These are phyloP conservation scores for Neoarius graeffei DNA, from an alignment of 2,113 vertebrate species.

Conservation along the genomic window DNA sequence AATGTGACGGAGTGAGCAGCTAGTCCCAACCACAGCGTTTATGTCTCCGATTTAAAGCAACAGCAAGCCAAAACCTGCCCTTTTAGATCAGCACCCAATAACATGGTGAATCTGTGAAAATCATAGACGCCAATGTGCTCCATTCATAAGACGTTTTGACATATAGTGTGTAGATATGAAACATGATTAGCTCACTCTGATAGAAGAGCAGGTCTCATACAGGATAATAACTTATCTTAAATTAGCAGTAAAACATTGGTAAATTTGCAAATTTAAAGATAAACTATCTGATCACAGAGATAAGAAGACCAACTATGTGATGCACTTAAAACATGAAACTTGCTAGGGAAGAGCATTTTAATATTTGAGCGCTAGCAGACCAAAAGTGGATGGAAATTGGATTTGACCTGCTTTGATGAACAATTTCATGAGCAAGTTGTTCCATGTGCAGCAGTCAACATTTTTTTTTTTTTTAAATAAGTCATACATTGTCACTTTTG, in stretches of 20 bases:
- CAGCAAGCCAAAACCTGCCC: not conserved
- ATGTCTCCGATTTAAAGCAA: not conserved
- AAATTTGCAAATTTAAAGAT: not conserved
- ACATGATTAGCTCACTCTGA: not conserved
- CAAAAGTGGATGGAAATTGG: slow-evolving; percentile 35
- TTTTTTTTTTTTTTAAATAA: not conserved
- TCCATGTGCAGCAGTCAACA: slow-evolving; percentile 37
- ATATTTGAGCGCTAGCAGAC: slow-evolving; percentile 14
- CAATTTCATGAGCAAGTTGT: slow-evolving; percentile 25
- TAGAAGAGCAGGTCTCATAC: not conserved
- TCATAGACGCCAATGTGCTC: not conserved
- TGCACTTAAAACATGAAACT: not conserved
- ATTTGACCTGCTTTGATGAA: slow-evolving; percentile 16
- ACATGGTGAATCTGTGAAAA: not conserved
- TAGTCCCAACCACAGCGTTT: not conserved
- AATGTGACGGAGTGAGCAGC: not conserved
- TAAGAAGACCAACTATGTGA: not conserved
- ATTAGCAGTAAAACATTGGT: not conserved
- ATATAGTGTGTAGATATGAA: not conserved
- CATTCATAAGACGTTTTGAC: not conserved
- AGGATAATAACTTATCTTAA: not conserved
- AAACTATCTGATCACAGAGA: not conserved
- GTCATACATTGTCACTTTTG: not conserved
- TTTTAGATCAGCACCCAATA: not conserved
- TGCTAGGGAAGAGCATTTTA: not conserved